These are phyloP conservation scores for Gnatocerus cornutus DNA, from an alignment of 2,888 invertebrate genomes.

Conservation along the genomic window DNA sequence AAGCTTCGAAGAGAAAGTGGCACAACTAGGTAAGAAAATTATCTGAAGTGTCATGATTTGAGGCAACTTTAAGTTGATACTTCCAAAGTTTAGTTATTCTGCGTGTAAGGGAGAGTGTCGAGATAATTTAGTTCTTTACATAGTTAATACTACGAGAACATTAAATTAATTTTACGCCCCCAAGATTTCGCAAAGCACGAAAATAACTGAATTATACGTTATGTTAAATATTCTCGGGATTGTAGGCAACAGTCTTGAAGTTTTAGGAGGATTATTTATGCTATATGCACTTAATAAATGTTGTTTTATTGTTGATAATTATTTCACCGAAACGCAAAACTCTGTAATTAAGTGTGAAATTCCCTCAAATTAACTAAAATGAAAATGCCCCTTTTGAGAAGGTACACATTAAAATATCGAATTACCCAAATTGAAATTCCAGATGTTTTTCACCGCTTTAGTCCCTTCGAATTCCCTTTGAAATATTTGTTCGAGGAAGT, in stretches of 20 bases:
- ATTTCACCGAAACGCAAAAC: too few species aligned
- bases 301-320: too few species aligned
- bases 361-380: too few species aligned
- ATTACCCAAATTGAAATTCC: background rate
- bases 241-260: background rate
- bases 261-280: too few species aligned
- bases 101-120: conserved; percentile 9
- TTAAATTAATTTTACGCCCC: conserved; percentile 29
- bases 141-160: conserved; percentile 17
- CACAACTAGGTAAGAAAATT: conserved; percentile 20
- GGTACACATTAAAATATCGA: conserved; percentile 4
- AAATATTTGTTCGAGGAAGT: conserved; percentile 21
- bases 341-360: too few species aligned
- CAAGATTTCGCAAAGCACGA: background rate
- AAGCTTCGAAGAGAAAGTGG: background rate
- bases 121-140: conserved; percentile 36
- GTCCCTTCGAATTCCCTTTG: conserved; percentile 5
- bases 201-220: conserved; percentile 14
- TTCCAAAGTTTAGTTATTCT: conserved; percentile 22
- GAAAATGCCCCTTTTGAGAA: too few species aligned
- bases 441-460: background rate
- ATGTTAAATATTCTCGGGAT: conserved; percentile 5
- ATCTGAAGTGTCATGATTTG: conserved; percentile 28
- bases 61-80: conserved; percentile 21
- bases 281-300: too few species aligned